Evolutionary conservation across 2,888 invertebrate genomes (phyloP).

Genomic region (Erannis defoliaria): DNA sequence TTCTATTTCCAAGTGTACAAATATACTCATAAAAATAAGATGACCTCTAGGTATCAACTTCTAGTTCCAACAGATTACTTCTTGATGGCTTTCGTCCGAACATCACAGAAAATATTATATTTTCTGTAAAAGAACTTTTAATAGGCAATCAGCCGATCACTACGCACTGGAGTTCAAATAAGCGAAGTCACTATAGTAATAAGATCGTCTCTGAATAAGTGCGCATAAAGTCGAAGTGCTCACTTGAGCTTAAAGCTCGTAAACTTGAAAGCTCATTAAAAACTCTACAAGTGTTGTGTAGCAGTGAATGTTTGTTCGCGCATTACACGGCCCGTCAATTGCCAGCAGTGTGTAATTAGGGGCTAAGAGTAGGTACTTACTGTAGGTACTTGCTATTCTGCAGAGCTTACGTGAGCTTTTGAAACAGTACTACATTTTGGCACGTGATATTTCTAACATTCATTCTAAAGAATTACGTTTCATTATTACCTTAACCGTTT

Average conservation of each 20-base stretch:
- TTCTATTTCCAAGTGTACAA: neutral
- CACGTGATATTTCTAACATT: neutral
- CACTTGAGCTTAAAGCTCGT: slow-evolving; percentile 33
- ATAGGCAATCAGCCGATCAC: slow-evolving; percentile 19
- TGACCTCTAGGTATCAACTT: neutral
- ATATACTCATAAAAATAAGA: neutral
- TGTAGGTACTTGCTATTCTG: slow-evolving; percentile 18
- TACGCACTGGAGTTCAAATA: slow-evolving; percentile 20
- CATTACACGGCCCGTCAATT: slow-evolving; percentile 51
- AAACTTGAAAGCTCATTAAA: slow-evolving; percentile 45
- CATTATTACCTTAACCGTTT: neutral
- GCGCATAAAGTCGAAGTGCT: slow-evolving; percentile 33
- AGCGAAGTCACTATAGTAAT: slow-evolving; percentile 18
- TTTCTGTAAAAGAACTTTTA: slow-evolving; percentile 15
- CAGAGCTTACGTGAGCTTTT: slow-evolving; percentile 4
- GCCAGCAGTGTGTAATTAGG: slow-evolving; percentile 50
- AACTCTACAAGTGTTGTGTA: slow-evolving; percentile 45
- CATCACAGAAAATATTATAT: slow-evolving; percentile 4
- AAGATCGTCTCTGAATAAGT: slow-evolving; percentile 24
- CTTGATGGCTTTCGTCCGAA: neutral
- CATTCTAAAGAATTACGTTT: neutral
- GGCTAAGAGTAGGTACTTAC: slow-evolving; percentile 33
- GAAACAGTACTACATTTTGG: slow-evolving; percentile 13
- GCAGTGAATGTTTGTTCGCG: slow-evolving; percentile 39
- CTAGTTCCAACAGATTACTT: neutral